A percentile compares a stretch with the other conserved stretches of the same genome.
phyloP scores from a whole-genome alignment of 2,797 vertebrate genomes.

The Luscinia luscinia region DNA sequence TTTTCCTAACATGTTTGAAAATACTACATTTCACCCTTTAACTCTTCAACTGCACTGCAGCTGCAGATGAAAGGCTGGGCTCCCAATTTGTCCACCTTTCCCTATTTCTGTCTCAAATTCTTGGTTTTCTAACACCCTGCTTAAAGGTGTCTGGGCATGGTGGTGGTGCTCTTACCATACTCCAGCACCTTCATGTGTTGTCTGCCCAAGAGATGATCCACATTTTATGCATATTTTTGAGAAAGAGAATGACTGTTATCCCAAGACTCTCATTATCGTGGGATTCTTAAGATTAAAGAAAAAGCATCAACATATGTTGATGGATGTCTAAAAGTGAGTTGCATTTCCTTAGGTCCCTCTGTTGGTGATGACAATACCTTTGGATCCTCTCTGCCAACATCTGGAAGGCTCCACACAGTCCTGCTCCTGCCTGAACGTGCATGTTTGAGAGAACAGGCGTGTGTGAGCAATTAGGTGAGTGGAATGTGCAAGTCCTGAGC shows the following conservation, averaged over 20 bases:
- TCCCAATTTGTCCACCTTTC: not conserved
- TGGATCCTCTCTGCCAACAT: not conserved
- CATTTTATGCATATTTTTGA: not conserved
- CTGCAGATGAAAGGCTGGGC: not conserved
- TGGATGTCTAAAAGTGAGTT: not conserved
- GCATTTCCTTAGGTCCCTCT: not conserved
- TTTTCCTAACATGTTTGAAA: not conserved
- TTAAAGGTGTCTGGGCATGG: accelerated
- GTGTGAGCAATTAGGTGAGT: not conserved
- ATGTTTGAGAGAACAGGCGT: not conserved
- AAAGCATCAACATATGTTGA: accelerated
- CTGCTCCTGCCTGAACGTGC: not conserved
- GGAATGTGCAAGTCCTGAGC: not conserved
- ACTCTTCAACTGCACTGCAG: not conserved
- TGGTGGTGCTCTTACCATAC: accelerated
- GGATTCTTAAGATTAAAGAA: not conserved
- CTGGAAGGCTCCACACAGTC: not conserved
- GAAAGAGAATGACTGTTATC: not conserved
- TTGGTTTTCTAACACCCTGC: not conserved
- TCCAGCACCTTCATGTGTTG: not conserved
- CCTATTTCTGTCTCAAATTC: not conserved
- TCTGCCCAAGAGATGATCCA: not conserved
- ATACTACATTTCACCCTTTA: not conserved
- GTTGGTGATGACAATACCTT: accelerated
- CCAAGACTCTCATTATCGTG: not conserved